Evolutionary conservation across 1,140 invertebrate species (phyloP).

Genomic region (Acromyrmex charruanus): DNA sequence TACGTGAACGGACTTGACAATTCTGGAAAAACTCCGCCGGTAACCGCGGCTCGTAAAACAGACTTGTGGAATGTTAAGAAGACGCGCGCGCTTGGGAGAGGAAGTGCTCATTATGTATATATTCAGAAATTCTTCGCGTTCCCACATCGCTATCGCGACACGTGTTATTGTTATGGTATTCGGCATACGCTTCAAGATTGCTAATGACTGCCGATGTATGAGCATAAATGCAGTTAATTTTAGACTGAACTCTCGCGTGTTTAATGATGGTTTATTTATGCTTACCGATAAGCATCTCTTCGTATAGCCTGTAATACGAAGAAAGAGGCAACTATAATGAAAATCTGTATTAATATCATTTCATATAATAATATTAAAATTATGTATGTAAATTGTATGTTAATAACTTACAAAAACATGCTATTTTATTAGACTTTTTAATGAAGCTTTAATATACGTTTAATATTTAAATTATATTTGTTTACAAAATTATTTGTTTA

Average conservation of each 20-base stretch:
- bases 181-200: background rate
- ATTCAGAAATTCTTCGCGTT: constrained; percentile 35
- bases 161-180: background rate
- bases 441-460: background rate
- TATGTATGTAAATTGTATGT: background rate
- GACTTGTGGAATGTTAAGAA: constrained; percentile 70
- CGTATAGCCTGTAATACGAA: too few relatives aligned
- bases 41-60: constrained; percentile 67
- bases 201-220: background rate
- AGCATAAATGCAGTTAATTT: background rate
- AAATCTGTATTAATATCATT: background rate
- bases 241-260: background rate
- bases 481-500: background rate
- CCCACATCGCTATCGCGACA: background rate
- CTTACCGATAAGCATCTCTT: too few relatives aligned
- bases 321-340: background rate
- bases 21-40: constrained; percentile 63
- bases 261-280: background rate
- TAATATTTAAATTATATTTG: background rate
- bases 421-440: background rate
- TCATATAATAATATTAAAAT: background rate
- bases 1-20: constrained; percentile 79
- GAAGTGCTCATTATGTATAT: constrained; percentile 42
- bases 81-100: constrained; percentile 9
- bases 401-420: background rate